A percentile compares a stretch with the other conserved stretches of the same genome.
phyloP scores from a whole-genome alignment of 2,113 vertebrate species.

The Neotragus pygmaeus region DNA sequence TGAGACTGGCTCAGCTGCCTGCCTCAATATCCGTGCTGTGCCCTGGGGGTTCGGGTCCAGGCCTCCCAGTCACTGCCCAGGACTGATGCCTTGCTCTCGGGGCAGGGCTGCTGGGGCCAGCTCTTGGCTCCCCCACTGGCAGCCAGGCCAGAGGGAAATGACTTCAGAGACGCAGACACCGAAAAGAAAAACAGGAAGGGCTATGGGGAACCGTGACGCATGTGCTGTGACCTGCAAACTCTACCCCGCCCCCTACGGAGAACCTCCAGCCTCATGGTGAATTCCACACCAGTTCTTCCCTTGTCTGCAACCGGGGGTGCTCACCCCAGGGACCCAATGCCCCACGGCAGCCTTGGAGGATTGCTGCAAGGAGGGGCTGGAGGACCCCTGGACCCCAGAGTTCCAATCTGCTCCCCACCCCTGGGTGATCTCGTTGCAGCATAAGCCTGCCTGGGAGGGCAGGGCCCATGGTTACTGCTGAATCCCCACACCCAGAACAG shows the following conservation, averaged over 20 bases:
- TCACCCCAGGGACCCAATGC: neutral
- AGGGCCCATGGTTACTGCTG: neutral
- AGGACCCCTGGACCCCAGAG: neutral
- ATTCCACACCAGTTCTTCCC: neutral
- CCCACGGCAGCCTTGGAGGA: neutral
- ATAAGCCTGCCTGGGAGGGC: neutral
- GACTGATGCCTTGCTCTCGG: neutral
- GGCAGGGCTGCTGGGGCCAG: neutral
- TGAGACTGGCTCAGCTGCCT: neutral
- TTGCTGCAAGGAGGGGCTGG: neutral
- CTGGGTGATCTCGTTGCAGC: neutral
- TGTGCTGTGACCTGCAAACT: neutral
- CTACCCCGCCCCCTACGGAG: neutral
- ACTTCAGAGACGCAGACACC: conserved; percentile 60
- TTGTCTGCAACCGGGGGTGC: neutral
- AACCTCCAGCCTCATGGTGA: neutral
- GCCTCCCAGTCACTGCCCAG: neutral
- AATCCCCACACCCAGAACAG: neutral
- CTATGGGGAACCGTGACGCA: conserved; percentile 47
- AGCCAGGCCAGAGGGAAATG: conserved; percentile 55
- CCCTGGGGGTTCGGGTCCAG: neutral
- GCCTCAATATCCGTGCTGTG: neutral
- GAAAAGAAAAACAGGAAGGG: conserved; percentile 73
- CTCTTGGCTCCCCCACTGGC: neutral
- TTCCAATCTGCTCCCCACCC: neutral